A percentile compares a stretch with the other conserved stretches of the same genome.
Evolutionary conservation across 2,888 invertebrate genomes (phyloP).

Genomic region (Dynastes hyllus): DNA sequence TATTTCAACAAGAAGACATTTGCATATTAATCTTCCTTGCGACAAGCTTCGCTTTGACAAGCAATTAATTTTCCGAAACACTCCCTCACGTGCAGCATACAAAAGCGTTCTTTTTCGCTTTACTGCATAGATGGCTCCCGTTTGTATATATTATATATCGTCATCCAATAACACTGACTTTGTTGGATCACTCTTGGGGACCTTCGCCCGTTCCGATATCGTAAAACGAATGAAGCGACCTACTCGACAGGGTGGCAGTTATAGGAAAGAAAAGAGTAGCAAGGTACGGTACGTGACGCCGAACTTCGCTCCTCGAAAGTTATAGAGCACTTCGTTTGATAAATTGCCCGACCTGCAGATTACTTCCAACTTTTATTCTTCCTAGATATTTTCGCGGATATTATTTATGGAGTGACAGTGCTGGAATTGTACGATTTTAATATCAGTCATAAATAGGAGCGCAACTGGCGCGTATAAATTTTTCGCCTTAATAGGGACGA

Average conservation of each 20-base stretch:
- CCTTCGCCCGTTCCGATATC: not conserved
- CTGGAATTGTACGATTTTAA: conserved; percentile 59
- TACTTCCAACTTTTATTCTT: conserved; percentile 57
- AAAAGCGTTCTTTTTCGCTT: conserved; percentile 21
- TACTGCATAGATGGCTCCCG: conserved; percentile 30
- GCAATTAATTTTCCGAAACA: conserved; percentile 21
- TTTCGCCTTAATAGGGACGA: conserved; percentile 46
- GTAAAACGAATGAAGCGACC: conserved; percentile 24
- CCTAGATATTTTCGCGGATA: conserved; percentile 34
- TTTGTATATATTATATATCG: conserved; percentile 20
- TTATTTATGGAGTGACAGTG: conserved; percentile 56
- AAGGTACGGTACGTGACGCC: conserved; percentile 23
- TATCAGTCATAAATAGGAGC: conserved; percentile 58
- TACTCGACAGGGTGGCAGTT: conserved; percentile 19
- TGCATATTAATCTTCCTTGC: conserved; percentile 15
- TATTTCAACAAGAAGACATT: conserved; percentile 5
- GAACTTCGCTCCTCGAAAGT: conserved; percentile 47
- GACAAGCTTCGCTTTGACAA: not conserved
- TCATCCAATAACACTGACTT: conserved; percentile 8
- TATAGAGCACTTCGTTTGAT: conserved; percentile 56
- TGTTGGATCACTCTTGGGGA: conserved; percentile 12
- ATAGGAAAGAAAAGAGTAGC: conserved; percentile 12
- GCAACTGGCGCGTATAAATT: conserved; percentile 35
- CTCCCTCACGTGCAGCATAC: not conserved
- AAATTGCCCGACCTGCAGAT: conserved; percentile 58